Conservation (phyloP, 1,140 invertebrate species). For the Lanistes nyassanus region DNA sequence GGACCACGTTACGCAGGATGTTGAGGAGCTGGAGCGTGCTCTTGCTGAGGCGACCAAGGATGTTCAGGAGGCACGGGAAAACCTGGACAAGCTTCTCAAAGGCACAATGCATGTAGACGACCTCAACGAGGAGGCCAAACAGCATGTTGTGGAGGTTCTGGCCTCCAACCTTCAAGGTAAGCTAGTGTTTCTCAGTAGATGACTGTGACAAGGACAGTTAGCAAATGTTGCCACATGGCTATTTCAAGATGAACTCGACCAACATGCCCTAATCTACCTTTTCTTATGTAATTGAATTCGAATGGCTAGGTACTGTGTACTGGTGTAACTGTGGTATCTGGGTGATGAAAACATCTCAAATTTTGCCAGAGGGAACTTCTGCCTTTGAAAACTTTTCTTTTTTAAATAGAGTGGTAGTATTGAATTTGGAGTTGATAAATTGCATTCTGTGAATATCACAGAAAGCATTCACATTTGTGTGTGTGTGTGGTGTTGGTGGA, state of each 20-base stretch:
- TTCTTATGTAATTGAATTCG: background rate
- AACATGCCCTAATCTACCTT: background rate
- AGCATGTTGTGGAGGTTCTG: constrained; percentile 36
- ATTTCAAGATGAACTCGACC: background rate
- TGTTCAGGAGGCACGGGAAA: constrained; percentile 43
- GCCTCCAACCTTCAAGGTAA: constrained; percentile 20
- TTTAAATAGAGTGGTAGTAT: too few species aligned
- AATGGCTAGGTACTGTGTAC: background rate
- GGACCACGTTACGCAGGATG: constrained; percentile 42
- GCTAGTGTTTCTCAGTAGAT: background rate
- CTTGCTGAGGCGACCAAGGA: constrained; percentile 48
- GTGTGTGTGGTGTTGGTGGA: too few species aligned
- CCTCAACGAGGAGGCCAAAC: constrained; percentile 31
- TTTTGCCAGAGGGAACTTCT: too few species aligned
- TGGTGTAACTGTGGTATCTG: background rate
- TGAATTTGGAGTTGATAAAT: too few species aligned
- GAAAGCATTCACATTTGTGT: too few species aligned
- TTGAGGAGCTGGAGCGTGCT: constrained; percentile 50
- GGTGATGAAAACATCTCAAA: too few species aligned
- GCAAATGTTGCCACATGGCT: background rate
- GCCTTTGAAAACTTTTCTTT: too few species aligned
- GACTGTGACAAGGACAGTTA: background rate
- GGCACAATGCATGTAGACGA: constrained; percentile 28
- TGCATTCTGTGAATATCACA: too few species aligned
- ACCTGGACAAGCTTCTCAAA: constrained; percentile 47